Evolutionary conservation across 2,113 vertebrate species (phyloP), one percentile per base, ranked within the genome.

Genomic region (Notarius lentiginosus): DNA sequence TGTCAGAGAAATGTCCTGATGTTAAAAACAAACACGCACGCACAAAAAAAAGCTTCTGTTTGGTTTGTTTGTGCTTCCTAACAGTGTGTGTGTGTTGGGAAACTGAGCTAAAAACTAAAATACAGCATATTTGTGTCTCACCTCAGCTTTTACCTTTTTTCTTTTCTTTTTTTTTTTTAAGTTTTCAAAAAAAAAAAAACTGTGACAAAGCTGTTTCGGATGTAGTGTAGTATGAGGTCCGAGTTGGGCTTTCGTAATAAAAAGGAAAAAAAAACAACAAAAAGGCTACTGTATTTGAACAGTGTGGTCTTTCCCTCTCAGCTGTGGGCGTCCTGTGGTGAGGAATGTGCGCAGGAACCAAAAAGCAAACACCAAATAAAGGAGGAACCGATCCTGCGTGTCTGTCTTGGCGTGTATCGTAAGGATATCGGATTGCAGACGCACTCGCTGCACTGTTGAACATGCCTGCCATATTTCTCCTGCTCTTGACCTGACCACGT

Each of bases 161-260:
- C 41, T 88, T 92, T 92, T 90, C 92, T 94, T 92, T 93, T 91
- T 92, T 94, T 93, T 93, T 84, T 72, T 90, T 86, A 83, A 91
- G 93, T 93, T 92, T 94, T 94, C 92, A 93, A 95, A 95, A 95
- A 95, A 95, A 95, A 53, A 53, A 94, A 92, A 89, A 90, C 92
- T 92, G 91, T 92, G 93, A 87, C 75, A 92, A 93, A 92, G 90
- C 90, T 91, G 88, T 94, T 94, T 94, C 90, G 92, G 86, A 91
- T 93, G 89, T 91, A 90, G 90, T 91, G 90, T 90, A 92, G 92
- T 92, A 82, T 51, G 34, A 90, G 30, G 88, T 92, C 86, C 89
- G 88, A 90, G 49, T 41, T 80, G 84, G 72, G 34, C 63, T 79
- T 88, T 24, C 12, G 15, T 55, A 9, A 56, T 30, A 79, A 79